Evolutionary conservation across 2,797 vertebrate species (phyloP).

Genomic region (Morus bassanus): DNA sequence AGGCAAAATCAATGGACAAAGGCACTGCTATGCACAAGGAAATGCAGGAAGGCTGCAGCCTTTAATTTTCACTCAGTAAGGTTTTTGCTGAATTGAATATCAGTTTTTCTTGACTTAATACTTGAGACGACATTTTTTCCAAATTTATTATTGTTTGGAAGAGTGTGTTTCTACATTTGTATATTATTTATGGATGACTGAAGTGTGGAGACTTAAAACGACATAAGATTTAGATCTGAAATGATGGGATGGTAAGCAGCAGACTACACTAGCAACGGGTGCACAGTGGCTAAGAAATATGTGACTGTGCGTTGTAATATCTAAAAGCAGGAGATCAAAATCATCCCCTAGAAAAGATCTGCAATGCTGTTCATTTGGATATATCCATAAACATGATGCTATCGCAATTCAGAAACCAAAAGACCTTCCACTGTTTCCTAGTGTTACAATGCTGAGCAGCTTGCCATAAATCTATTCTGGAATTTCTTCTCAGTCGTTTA

Average conservation of each 20-base stretch:
- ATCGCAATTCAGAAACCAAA: not conserved
- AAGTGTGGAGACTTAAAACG: not conserved
- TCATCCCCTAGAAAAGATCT: not conserved
- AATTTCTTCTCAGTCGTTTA: not conserved
- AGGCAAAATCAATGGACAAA: conserved; percentile 57
- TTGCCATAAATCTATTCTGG: conserved; percentile 23
- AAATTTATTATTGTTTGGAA: not conserved
- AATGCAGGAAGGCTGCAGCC: not conserved
- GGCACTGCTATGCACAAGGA: conserved; percentile 1
- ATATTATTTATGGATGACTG: not conserved
- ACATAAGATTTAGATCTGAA: not conserved
- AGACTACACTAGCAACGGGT: not conserved
- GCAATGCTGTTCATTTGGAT: not conserved
- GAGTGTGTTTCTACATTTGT: not conserved
- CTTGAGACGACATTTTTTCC: not conserved
- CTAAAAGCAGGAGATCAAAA: not conserved
- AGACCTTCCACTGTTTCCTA: not conserved
- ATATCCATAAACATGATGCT: not conserved
- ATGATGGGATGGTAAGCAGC: not conserved
- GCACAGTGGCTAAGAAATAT: not conserved
- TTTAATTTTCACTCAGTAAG: conserved; percentile 1
- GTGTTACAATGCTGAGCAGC: not conserved
- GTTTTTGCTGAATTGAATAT: not conserved
- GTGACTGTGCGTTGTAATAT: not conserved
- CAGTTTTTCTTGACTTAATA: not conserved